Base-by-base conservation (phyloP, 2,888 invertebrate genomes). In the Ectemnius cavifrons region DNA sequence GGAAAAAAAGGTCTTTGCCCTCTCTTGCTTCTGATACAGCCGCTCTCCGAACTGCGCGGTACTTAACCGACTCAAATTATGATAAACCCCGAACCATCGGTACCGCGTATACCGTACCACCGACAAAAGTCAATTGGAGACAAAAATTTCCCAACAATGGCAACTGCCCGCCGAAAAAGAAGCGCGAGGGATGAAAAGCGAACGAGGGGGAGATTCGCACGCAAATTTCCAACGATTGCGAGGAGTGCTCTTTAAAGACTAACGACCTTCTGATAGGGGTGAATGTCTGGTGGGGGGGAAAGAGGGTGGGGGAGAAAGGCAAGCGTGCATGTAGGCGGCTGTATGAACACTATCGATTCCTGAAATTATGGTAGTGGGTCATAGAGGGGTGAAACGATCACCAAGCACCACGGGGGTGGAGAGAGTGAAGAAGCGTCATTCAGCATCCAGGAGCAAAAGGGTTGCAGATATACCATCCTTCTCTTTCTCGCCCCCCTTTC, bases 331-430 rank as follows among this genome's bases (percentile, higher is more conserved):
- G 73, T 74, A 77, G 64, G 57, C 78, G 73, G 80, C 73, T 72
- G 81, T 79, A 79, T 79, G 82, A 82, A 78, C 80, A 60, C 82
- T 87, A 89, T 90, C 88, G 89, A 89, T 90, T 86, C 83, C 80
- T 77, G 78, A 87, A 90, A 90, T 89, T 88, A 90, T 88, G 90
- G 88, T 88, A 90, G 82, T 87, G 79, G 83, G 80, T 80, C 76
- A 82, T 71, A 83, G 79, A 79, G 76, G 82, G 83, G 72, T 74
- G 79, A 74, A 76, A 75, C 74, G 71, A 78, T 52, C 37, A 37
- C 8, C 37, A 11, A 52, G n/a, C 52, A 52, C 6, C 71, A 68
- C 72, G 67, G 63, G 70, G 63, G 78, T 63, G 65, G 63, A 58
- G 57, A 52, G 64, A 71, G 13, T 47, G 67, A 56, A 68, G 66